Conservation (phyloP, 1,140 invertebrate species). For the Bombus consobrinus region DNA sequence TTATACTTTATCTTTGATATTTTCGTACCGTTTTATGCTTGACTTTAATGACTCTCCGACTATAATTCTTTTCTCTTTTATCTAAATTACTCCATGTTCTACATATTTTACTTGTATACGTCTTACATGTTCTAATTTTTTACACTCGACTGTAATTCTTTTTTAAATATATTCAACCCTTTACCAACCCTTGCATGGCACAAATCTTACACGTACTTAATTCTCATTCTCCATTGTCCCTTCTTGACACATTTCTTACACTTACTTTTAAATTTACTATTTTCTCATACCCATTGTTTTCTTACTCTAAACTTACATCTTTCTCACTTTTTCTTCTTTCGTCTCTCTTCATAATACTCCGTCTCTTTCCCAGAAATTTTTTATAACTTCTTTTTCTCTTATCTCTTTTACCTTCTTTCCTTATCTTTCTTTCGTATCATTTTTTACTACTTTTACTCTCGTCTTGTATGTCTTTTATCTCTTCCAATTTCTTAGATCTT, state of each 20-base stretch:
- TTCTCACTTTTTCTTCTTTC: not conserved
- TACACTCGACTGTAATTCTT: not conserved
- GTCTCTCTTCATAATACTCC: not conserved
- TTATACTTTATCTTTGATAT: too few species aligned
- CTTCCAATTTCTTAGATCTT: not conserved
- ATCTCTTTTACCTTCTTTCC: too few species aligned
- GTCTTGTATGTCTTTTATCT: not conserved
- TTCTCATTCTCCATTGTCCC: not conserved
- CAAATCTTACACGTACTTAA: not conserved
- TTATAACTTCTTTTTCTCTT: not conserved
- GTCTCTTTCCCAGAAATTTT: not conserved
- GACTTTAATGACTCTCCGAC: too few species aligned
- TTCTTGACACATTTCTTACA: not conserved
- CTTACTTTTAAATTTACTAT: not conserved
- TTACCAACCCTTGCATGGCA: not conserved
- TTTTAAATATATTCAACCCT: not conserved
- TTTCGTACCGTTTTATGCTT: too few species aligned
- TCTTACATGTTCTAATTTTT: not conserved
- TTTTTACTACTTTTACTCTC: not conserved
- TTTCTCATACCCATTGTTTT: not conserved
- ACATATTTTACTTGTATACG: too few species aligned
- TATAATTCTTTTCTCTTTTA: too few species aligned
- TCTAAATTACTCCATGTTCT: too few species aligned
- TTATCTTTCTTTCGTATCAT: not conserved
- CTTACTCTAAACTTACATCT: not conserved